These are phyloP conservation scores for Heliconius ethilla DNA, from an alignment of 2,888 invertebrate species.

Conservation along the genomic window DNA sequence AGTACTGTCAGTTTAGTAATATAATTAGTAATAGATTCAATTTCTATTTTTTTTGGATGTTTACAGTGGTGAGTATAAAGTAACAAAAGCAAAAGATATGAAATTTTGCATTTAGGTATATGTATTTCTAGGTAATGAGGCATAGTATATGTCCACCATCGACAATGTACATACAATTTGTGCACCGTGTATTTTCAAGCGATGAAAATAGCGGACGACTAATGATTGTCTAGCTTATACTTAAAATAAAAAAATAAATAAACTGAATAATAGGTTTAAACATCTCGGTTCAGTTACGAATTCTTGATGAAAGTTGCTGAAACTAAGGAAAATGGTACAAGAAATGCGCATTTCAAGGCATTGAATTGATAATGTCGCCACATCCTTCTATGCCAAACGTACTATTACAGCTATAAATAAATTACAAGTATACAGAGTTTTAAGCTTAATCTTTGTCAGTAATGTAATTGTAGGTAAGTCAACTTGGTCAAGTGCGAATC, in stretches of 20 bases:
- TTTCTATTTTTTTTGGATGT: no score
- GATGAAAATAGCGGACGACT: background rate
- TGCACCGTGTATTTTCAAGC: background rate
- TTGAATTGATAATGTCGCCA: conserved; percentile 51
- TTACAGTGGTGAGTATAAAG: no score
- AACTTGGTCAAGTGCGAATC: background rate
- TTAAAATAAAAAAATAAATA: background rate
- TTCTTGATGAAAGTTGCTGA: conserved; percentile 52
- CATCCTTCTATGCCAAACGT: background rate
- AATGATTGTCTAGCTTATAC: background rate
- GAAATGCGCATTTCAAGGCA: conserved; percentile 56
- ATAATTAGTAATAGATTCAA: no score
- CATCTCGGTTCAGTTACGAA: conserved; percentile 47
- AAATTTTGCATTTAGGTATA: background rate
- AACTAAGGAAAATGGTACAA: conserved; percentile 60
- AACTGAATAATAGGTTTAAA: background rate
- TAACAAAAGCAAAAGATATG: background rate
- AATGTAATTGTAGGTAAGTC: background rate
- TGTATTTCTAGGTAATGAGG: no score
- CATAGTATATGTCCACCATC: background rate
- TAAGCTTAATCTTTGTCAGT: background rate
- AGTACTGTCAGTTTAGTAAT: no score
- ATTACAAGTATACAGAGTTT: background rate
- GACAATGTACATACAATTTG: background rate
- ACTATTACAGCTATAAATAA: conserved; percentile 3